phyloP scores from a whole-genome alignment of 2,888 invertebrate genomes.

The Gymnosoma rotundatum region DNA sequence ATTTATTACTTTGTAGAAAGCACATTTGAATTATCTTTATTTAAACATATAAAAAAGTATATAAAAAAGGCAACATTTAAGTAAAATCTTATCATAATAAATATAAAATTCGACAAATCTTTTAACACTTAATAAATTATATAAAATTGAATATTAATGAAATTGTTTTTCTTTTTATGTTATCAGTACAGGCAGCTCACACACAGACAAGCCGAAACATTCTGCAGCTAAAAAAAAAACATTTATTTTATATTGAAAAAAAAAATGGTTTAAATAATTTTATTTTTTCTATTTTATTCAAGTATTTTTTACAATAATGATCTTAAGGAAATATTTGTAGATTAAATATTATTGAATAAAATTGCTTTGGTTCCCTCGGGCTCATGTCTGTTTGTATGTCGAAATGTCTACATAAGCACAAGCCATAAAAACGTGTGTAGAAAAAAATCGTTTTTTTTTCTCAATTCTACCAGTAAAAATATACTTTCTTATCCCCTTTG shows the following conservation, averaged over 20 bases:
- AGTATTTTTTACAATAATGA: background rate
- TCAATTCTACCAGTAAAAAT: background rate
- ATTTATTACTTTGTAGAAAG: conserved; percentile 45
- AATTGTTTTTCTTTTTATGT: conserved; percentile 21
- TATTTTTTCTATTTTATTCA: background rate
- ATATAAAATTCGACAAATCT: conserved; percentile 63
- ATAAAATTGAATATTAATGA: conserved; percentile 55
- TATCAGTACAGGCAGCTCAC: conserved; percentile 6
- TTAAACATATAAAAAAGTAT: background rate
- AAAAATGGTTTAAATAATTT: conserved; percentile 31
- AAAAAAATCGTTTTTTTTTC: background rate
- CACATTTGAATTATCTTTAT: conserved; percentile 51
- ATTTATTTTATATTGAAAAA: background rate
- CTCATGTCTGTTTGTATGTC: conserved; percentile 3
- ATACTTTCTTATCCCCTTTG: background rate
- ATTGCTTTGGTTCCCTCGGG: conserved; percentile 42
- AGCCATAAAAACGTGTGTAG: background rate
- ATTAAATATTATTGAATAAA: conserved; percentile 51
- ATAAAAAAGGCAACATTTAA: conserved; percentile 31
- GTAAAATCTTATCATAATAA: conserved; percentile 64
- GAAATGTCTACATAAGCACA: conserved; percentile 5
- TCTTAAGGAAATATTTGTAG: conserved; percentile 35
- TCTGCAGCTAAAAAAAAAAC: background rate
- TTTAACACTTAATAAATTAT: conserved; percentile 67
- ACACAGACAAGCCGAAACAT: background rate